Evolutionary conservation across 2,113 vertebrate genomes (phyloP).

Genomic region (Onychostruthus taczanowskii): DNA sequence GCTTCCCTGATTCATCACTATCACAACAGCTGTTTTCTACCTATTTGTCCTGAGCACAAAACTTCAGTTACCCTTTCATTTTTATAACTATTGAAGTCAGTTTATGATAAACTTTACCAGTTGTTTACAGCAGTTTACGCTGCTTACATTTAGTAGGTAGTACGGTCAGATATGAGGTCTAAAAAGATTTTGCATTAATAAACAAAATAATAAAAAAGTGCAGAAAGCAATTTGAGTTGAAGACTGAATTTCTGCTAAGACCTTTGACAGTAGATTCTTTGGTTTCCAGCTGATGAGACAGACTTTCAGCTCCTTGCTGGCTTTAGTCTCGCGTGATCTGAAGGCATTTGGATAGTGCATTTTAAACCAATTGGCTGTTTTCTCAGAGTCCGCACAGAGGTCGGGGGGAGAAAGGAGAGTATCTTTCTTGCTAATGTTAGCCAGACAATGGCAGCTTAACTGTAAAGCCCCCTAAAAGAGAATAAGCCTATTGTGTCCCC

Average conservation of each 20-base stretch:
- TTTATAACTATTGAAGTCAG: neutral
- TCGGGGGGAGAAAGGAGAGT: slow-evolving; percentile 19
- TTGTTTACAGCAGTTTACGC: neutral
- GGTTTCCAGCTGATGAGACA: slow-evolving; percentile 35
- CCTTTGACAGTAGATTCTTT: slow-evolving; percentile 12
- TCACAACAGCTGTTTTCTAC: neutral
- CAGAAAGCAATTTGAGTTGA: neutral
- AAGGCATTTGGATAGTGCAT: slow-evolving; percentile 35
- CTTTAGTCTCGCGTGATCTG: slow-evolving; percentile 24
- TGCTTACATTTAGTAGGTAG: neutral
- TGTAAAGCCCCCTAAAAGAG: slow-evolving; percentile 64
- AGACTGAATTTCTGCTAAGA: slow-evolving; percentile 48
- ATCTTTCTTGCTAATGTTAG: slow-evolving; percentile 59
- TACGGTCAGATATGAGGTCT: neutral
- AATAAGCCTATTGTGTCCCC: slow-evolving; percentile 60
- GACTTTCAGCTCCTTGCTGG: slow-evolving; percentile 24
- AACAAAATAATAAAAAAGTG: neutral
- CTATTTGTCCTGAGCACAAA: neutral
- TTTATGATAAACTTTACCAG: neutral
- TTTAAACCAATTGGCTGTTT: slow-evolving; percentile 60
- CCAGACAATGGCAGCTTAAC: slow-evolving; percentile 56
- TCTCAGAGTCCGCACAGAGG: slow-evolving; percentile 43
- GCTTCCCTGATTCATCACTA: neutral
- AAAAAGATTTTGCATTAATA: neutral
- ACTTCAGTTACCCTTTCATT: neutral